Conservation (phyloP, 2,797 vertebrate species). For the Mormyrops boulengeri region DNA sequence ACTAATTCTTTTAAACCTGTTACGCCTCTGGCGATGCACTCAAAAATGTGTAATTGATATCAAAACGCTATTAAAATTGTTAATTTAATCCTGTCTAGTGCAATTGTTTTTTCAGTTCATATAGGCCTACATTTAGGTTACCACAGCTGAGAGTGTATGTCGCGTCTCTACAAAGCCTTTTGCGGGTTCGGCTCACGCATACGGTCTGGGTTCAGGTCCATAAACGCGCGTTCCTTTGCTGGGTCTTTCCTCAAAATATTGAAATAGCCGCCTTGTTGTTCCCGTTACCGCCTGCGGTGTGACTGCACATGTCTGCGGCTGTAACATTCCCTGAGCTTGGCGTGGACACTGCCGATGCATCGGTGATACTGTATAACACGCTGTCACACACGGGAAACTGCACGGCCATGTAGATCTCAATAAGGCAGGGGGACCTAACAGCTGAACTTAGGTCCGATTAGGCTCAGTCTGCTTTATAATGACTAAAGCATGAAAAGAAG, state of each 20-base stretch:
- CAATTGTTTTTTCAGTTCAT: background rate
- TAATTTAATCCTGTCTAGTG: background rate
- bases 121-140: background rate
- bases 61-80: background rate
- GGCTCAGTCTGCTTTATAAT: background rate
- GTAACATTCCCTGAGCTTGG: background rate
- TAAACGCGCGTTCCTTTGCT: background rate
- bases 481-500: background rate
- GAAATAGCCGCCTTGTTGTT: background rate
- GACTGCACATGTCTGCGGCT: background rate
- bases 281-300: background rate
- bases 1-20: background rate
- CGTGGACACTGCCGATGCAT: background rate
- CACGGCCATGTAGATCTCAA: background rate
- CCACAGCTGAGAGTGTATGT: background rate
- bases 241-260: background rate
- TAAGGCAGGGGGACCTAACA: background rate
- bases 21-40: background rate
- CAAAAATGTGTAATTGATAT: background rate
- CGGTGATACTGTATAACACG: background rate
- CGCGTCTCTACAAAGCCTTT: background rate
- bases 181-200: background rate
- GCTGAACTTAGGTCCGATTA: background rate
- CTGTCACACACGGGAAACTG: background rate
- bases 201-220: background rate